These are phyloP conservation scores for Orcinus orca DNA, from an alignment of 2,113 vertebrate genomes.

Conservation along the genomic window DNA sequence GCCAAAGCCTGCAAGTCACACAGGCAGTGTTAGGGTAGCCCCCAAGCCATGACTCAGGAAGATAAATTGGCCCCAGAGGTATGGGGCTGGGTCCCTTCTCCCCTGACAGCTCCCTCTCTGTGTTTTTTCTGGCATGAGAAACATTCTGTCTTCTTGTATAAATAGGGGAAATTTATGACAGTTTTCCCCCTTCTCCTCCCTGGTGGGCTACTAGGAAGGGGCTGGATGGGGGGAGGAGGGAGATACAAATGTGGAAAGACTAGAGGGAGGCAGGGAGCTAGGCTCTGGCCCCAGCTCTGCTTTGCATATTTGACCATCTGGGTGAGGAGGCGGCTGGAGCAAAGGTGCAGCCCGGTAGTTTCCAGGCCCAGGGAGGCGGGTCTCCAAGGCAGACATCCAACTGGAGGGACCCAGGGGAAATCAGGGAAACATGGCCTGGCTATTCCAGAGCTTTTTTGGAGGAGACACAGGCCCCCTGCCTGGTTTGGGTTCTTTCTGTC, in stretches of 20 bases:
- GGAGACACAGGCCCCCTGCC: neutral
- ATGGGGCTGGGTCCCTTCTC: slow-evolving; percentile 74
- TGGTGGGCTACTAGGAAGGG: slow-evolving; percentile 60
- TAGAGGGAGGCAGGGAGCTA: neutral
- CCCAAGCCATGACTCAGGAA: neutral
- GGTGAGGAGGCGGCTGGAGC: neutral
- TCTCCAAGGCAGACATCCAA: neutral
- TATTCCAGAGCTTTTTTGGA: neutral
- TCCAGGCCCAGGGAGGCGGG: neutral
- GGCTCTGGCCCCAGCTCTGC: neutral
- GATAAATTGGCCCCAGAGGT: slow-evolving; percentile 67
- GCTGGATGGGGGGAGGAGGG: neutral
- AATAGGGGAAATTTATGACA: slow-evolving; percentile 80
- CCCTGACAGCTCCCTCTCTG: slow-evolving; percentile 74
- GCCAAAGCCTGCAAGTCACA: slow-evolving; percentile 1
- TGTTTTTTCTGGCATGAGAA: slow-evolving; percentile 75
- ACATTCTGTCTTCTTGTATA: slow-evolving; percentile 78
- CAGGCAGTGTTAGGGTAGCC: slow-evolving; percentile 32
- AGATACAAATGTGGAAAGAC: slow-evolving; percentile 20
- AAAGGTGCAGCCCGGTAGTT: neutral
- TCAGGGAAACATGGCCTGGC: neutral
- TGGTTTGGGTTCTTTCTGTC: neutral
- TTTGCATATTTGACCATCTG: neutral
- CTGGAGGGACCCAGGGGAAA: neutral
- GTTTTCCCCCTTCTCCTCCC: slow-evolving; percentile 55